Evolutionary conservation across 1,140 invertebrate species (phyloP).

Genomic region (Hyles euphorbiae): DNA sequence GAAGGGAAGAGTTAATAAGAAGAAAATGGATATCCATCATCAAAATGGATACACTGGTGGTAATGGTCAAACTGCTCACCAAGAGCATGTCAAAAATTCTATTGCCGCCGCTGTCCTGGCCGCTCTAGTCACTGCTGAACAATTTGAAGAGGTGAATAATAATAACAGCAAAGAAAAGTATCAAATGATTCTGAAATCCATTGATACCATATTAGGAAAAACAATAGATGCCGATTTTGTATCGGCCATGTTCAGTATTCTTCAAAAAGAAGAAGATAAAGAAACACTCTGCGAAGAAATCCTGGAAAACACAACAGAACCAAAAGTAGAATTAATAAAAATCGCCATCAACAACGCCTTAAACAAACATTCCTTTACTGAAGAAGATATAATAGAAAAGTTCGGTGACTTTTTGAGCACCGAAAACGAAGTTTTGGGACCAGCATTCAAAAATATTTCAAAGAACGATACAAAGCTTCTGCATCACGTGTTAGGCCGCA

Average conservation of each 20-base stretch:
- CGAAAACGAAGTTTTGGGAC: slow-evolving; percentile 76
- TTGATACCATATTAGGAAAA: slow-evolving; percentile 67
- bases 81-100: slow-evolving; percentile 73
- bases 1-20: slow-evolving; percentile 44
- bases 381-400: slow-evolving; percentile 77
- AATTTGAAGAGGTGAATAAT: slow-evolving; percentile 68
- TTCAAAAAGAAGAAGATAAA: slow-evolving; percentile 72
- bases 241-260: slow-evolving; percentile 65
- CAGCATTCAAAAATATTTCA: slow-evolving; percentile 78
- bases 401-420: slow-evolving; percentile 77
- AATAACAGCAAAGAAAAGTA: slow-evolving; percentile 73
- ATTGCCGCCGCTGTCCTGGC: slow-evolving; percentile 77
- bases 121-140: slow-evolving; percentile 74
- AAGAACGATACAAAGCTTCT: slow-evolving; percentile 75
- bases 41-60: slow-evolving; percentile 22
- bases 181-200: slow-evolving; percentile 76
- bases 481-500: slow-evolving; percentile 74
- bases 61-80: slow-evolving; percentile 43
- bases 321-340: slow-evolving; percentile 78
- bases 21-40: slow-evolving; percentile 37
- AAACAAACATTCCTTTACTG: slow-evolving; percentile 63
- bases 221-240: slow-evolving; percentile 70
- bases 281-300: slow-evolving; percentile 70
- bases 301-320: slow-evolving; percentile 67
- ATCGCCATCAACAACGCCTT: slow-evolving; percentile 72